phyloP scores from a whole-genome alignment of 1,140 invertebrate species.

The Cecropterus lyciades region DNA sequence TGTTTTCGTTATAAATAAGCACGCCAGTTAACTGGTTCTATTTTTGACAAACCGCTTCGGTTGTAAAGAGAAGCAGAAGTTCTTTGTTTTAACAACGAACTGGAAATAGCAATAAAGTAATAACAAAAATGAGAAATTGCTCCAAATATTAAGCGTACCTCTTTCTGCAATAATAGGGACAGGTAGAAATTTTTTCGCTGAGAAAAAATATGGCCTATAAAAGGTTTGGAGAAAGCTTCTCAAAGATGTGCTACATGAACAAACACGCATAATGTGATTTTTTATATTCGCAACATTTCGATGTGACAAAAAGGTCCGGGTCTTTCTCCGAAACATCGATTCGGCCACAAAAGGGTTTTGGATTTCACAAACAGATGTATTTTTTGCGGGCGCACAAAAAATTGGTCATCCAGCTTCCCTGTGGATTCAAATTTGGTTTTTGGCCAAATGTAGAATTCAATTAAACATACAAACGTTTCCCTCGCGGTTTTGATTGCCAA shows the following conservation, averaged over 20 bases:
- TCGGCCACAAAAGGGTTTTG: slow-evolving; percentile 78
- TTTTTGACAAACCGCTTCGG: slow-evolving; percentile 23
- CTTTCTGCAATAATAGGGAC: slow-evolving; percentile 43
- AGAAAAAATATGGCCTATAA: slow-evolving; percentile 50
- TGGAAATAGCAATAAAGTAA: slow-evolving; percentile 7
- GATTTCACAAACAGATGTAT: slow-evolving; percentile 69
- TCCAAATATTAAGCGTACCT: slow-evolving; percentile 50
- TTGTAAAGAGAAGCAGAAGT: slow-evolving; percentile 10
- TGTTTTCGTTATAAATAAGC: slow-evolving; percentile 30
- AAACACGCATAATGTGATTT: slow-evolving; percentile 55
- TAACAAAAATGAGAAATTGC: slow-evolving; percentile 26
- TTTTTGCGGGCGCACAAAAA: slow-evolving; percentile 51
- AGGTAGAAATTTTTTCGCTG: slow-evolving; percentile 62
- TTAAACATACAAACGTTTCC: no score
- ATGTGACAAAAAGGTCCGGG: slow-evolving; percentile 56
- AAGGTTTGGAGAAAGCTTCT: slow-evolving; percentile 69
- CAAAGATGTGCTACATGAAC: slow-evolving; percentile 50
- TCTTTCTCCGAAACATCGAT: slow-evolving; percentile 67
- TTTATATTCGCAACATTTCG: slow-evolving; percentile 53
- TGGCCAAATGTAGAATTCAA: background rate
- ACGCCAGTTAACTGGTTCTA: slow-evolving; percentile 25
- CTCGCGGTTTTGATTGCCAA: no score
- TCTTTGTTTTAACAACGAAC: slow-evolving; percentile 14
- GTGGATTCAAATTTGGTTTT: slow-evolving; percentile 27
- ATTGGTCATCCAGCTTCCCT: slow-evolving; percentile 18